Base-by-base conservation (phyloP, 2,888 invertebrate species). In the Ophioninae sp. region DNA sequence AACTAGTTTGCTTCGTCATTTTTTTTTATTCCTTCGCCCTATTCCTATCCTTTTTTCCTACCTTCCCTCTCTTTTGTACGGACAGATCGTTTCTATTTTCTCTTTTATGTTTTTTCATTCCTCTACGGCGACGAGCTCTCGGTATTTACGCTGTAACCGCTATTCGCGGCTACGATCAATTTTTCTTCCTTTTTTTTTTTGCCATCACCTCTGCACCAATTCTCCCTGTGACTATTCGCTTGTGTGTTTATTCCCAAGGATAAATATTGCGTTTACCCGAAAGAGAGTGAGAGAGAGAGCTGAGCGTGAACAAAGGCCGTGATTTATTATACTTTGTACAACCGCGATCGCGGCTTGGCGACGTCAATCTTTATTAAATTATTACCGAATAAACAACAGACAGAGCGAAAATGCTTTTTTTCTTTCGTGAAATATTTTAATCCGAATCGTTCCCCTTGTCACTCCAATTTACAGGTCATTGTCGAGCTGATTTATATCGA, bases 281-380 rank as follows among this genome's bases (percentile, higher is more conserved):
- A 22, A 65, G 56, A 39, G 56, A 75, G 74, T 41, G 64, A 63
- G 63, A 63, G 63, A 68, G 67, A 71, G 51, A 71, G 59, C 69
- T 13, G 20, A 69, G 63, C 69, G 69, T 61, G 68, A 64, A 75
- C 44, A 63, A 67, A 82, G 77, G 81, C 86, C 87, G 89, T 88
- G 88, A 87, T 86, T 88, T 86, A 74, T 87, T 85, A 79, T 88
- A 86, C 89, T 88, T 83, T 89, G 89, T 90, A 89, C 87, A 85
- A 85, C 87, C 87, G 88, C 86, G 78, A 67, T 30, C 68, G 88
- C 88, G 88, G 88, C 76, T 86, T 74, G 74, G 67, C 73, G 86
- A 86, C 86, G 86, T 86, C 88, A 68, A 88, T 89, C 87, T 89
- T 90, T 87, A 90, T 90, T 90, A 90, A 90, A 90, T 90, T 90